These are phyloP conservation scores for Platygyra sinensis DNA, from an alignment of 64 coral and sea anemone species.

Conservation along the genomic window DNA sequence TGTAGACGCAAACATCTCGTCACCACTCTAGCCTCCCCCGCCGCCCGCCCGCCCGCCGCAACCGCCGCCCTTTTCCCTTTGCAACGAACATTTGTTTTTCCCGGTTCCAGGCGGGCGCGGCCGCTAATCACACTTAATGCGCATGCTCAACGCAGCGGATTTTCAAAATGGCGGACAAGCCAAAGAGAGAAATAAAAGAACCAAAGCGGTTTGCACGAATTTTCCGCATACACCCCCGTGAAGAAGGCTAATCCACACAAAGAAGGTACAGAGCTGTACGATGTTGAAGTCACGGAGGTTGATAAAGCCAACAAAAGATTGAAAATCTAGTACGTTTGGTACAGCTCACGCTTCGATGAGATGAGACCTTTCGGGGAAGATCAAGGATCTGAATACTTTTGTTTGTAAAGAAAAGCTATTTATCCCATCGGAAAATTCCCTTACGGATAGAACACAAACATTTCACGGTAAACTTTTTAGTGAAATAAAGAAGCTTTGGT, in stretches of 20 bases:
- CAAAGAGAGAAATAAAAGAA: conserved; percentile 27
- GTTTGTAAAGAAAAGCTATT: conserved; percentile 28
- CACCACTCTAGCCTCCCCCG: too few species aligned
- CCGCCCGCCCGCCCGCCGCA: too few species aligned
- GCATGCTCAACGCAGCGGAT: too few species aligned
- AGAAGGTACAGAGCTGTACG: conserved; percentile 33
- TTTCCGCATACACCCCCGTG: background rate
- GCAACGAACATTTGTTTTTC: too few species aligned
- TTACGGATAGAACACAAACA: conserved; percentile 31
- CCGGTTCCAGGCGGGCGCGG: too few species aligned
- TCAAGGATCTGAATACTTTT: conserved; percentile 17
- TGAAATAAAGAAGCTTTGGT: conserved; percentile 64
- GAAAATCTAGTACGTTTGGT: conserved; percentile 35
- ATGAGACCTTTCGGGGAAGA: background rate
- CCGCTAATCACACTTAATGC: too few species aligned
- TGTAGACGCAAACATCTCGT: too few species aligned
- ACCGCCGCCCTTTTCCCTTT: too few species aligned
- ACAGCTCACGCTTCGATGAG: conserved; percentile 26
- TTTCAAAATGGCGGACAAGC: background rate
- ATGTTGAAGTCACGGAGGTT: too few species aligned
- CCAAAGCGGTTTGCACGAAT: conserved; percentile 10
- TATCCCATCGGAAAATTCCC: conserved; percentile 17
- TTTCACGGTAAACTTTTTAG: conserved; percentile 44
- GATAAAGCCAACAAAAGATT: background rate
- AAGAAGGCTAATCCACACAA: background rate